phyloP scores from a whole-genome alignment of 2,113 vertebrate genomes.

The Origma solitaria region DNA sequence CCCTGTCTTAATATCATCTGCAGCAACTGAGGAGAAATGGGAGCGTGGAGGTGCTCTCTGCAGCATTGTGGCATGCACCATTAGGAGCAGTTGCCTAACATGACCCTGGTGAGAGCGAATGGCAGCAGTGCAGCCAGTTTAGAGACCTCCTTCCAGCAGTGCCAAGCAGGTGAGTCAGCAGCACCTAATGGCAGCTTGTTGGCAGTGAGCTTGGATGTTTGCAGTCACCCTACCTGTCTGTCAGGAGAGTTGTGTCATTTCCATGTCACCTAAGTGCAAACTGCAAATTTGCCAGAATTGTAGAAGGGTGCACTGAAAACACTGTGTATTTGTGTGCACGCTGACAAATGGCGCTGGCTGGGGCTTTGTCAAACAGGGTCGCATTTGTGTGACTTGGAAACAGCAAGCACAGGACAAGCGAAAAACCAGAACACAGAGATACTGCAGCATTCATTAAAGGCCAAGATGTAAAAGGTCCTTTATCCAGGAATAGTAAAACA shows the following conservation, averaged over 20 bases:
- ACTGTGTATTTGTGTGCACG: rapidly evolving
- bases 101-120: background rate
- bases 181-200: background rate
- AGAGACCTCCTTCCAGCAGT: background rate
- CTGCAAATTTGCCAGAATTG: background rate
- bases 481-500: background rate
- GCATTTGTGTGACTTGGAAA: background rate
- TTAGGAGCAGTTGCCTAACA: background rate
- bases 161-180: conserved; percentile 2
- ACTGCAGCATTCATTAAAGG: background rate
- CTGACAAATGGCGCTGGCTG: background rate
- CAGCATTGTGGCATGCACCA: rapidly evolving
- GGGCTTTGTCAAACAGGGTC: background rate
- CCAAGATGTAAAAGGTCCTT: background rate
- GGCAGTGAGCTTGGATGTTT: background rate
- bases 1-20: background rate
- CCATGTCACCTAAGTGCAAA: background rate
- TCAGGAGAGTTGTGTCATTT: background rate
- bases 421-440: background rate
- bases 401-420: rapidly evolving
- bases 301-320: background rate
- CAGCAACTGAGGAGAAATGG: background rate
- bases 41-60: background rate
- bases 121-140: background rate
- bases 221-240: background rate